phyloP scores from a whole-genome alignment of 2,888 invertebrate species.

The Leptopilina myrica region DNA sequence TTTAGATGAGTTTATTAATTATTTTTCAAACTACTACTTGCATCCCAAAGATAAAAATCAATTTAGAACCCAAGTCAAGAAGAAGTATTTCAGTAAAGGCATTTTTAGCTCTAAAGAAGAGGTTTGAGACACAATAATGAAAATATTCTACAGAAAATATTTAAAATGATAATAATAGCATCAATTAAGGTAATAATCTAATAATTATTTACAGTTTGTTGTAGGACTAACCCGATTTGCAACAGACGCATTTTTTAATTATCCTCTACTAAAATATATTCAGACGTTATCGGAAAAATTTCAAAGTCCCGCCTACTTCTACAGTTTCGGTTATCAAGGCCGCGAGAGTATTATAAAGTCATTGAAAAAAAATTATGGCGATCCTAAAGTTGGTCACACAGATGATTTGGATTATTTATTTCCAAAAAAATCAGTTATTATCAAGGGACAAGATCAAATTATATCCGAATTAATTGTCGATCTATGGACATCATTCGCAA shows the following conservation, averaged over 20 bases:
- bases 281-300: slow-evolving; percentile 8
- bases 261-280: background rate
- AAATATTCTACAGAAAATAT: too few relatives aligned
- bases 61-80: background rate
- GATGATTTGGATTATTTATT: slow-evolving; percentile 19
- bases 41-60: background rate
- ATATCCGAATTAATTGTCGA: slow-evolving; percentile 16
- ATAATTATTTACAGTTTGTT: slow-evolving; percentile 1
- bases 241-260: slow-evolving; percentile 10
- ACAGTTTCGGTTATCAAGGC: slow-evolving; percentile 6
- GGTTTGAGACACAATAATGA: background rate
- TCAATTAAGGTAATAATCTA: background rate
- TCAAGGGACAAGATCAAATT: background rate
- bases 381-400: slow-evolving; percentile 13
- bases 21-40: slow-evolving; percentile 18
- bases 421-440: background rate
- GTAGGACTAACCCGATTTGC: background rate
- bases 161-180: background rate
- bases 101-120: slow-evolving; percentile 2
- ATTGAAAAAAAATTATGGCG: background rate
- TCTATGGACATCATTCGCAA: slow-evolving; percentile 30
- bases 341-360: background rate
- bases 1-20: background rate
- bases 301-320: background rate
- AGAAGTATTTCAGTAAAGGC: background rate